Evolutionary conservation across 1,140 invertebrate genomes (phyloP).

Genomic region (Ceratina calcarata): DNA sequence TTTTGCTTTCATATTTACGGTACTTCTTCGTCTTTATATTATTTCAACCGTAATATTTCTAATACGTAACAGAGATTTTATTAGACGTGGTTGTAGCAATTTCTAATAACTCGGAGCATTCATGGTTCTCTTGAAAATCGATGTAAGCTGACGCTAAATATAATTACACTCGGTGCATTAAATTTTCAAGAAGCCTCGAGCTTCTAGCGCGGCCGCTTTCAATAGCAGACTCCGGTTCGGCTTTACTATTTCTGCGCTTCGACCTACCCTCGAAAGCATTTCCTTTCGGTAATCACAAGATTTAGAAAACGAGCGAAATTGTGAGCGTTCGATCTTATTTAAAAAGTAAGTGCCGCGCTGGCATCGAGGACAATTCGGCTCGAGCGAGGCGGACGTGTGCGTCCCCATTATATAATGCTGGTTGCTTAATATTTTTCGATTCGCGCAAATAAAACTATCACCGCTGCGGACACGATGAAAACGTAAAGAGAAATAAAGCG

Average conservation of each 20-base stretch:
- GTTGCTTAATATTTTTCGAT: background rate
- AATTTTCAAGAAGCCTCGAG: constrained; percentile 40
- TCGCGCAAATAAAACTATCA: constrained; percentile 5
- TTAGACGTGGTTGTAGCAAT: background rate
- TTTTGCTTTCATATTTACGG: constrained; percentile 8
- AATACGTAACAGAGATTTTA: background rate
- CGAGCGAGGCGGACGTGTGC: too few species aligned
- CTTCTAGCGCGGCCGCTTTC: constrained; percentile 1
- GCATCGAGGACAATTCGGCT: background rate
- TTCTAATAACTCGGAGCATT: background rate
- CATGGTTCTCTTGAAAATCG: constrained; percentile 25
- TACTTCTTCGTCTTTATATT: background rate
- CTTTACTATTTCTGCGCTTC: constrained; percentile 20
- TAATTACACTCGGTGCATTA: constrained; percentile 43
- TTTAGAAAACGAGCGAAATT: background rate
- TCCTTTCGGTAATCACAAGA: background rate
- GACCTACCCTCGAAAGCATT: background rate
- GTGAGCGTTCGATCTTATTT: too few species aligned
- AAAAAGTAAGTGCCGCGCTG: too few species aligned
- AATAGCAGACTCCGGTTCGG: constrained; percentile 3
- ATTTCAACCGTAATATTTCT: background rate
- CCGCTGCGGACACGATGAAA: background rate
- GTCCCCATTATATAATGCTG: background rate
- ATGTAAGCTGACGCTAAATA: constrained; percentile 50
- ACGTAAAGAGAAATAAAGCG: constrained; percentile 21